These are phyloP conservation scores for Drosophila putrida DNA, from an alignment of 2,888 invertebrate species.

Conservation along the genomic window DNA sequence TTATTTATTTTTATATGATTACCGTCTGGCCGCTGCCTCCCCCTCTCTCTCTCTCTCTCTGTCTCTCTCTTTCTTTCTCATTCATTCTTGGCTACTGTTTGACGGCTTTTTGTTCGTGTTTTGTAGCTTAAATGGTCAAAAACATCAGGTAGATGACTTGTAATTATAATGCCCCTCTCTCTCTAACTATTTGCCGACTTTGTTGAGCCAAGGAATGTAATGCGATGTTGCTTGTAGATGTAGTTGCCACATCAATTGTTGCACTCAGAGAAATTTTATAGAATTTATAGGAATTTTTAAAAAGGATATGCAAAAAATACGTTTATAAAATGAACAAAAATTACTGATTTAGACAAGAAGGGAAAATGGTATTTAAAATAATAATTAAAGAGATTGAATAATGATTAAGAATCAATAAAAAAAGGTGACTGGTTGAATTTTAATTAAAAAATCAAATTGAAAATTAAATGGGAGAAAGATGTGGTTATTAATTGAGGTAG, in stretches of 20 bases:
- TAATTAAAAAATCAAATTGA: not conserved
- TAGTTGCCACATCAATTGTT: conserved; percentile 55
- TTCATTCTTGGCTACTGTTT: conserved; percentile 60
- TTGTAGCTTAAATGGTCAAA: conserved; percentile 79
- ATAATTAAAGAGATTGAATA: not conserved
- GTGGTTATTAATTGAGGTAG: too few relatives aligned
- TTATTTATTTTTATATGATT: conserved; percentile 73
- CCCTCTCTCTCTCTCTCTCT: not conserved
- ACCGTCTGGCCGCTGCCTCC: conserved; percentile 29
- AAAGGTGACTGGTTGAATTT: too few relatives aligned
- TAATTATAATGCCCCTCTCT: conserved; percentile 65
- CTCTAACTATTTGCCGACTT: conserved; percentile 32
- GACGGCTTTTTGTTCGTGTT: conserved; percentile 48
- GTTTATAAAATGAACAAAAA: too few relatives aligned
- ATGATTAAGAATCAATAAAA: not conserved
- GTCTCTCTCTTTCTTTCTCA: not conserved
- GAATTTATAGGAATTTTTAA: not conserved
- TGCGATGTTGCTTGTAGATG: conserved; percentile 31
- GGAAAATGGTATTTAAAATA: not conserved
- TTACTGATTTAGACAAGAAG: not conserved
- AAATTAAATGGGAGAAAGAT: not conserved
- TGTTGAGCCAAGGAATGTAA: conserved; percentile 38
- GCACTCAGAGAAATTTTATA: conserved; percentile 49
- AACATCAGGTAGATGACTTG: conserved; percentile 80
- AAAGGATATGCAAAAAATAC: too few relatives aligned